A percentile compares a stretch with the other conserved stretches of the same genome.
These are phyloP conservation scores for Heteromormyrus szaboi DNA, from an alignment of 2,797 vertebrate genomes.

Conservation along the genomic window DNA sequence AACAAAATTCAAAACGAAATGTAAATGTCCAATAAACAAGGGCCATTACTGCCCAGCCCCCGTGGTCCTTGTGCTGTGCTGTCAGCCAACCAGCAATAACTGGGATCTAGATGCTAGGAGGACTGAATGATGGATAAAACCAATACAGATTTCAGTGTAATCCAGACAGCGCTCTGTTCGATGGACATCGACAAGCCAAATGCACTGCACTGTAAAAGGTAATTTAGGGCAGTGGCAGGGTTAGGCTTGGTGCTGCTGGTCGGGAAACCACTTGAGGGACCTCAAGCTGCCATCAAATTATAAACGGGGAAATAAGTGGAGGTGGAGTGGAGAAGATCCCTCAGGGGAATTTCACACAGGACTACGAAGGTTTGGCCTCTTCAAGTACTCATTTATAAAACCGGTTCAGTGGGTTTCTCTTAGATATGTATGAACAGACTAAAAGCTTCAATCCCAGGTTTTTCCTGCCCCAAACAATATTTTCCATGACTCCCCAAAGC, in stretches of 20 bases:
- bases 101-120: background rate
- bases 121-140: background rate
- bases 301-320: conserved; percentile 4
- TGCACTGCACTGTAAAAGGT: background rate
- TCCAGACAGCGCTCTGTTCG: background rate
- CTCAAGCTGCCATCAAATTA: background rate
- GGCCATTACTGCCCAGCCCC: background rate
- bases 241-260: background rate
- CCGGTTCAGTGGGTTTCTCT: background rate
- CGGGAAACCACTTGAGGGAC: background rate
- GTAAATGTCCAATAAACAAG: background rate
- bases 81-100: background rate
- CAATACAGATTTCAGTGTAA: background rate
- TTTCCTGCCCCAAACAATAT: background rate
- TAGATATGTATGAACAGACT: background rate
- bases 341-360: background rate
- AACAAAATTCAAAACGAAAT: background rate
- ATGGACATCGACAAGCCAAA: background rate
- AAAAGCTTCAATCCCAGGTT: background rate
- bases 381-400: background rate
- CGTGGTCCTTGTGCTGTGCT: background rate
- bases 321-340: background rate
- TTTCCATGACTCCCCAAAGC: conserved; percentile 9
- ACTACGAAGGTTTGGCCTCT: background rate
- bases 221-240: background rate